Evolutionary conservation across 1,140 invertebrate genomes (phyloP), one percentile per base, ranked within the genome.

Genomic region (Drosophila pandora): DNA sequence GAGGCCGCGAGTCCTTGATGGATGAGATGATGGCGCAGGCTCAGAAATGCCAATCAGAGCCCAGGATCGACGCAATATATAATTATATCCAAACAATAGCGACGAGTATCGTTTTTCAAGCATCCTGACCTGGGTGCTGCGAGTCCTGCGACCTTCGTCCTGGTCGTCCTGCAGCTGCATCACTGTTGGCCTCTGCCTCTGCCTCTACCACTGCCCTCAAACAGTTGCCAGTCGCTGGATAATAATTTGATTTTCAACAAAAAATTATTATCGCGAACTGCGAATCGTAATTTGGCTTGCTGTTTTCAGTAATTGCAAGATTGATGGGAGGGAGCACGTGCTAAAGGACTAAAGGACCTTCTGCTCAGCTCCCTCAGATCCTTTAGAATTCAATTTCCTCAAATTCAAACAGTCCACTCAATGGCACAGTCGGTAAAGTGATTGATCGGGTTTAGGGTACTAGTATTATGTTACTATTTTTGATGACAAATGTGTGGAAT

Each of bases 51-150:
- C 65, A 56, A 62, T 54, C 74, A 69, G 52, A 32, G 64, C 65
- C 28, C 32, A 30, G 64, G 43, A 70, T 53, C 67, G 50, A 47
- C 50, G 79, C 79, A 88, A 60, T 50, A 50, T 84, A 78, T 89
- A 89, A 89, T 89, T 89, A 89, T 78, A 89, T 80, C 55, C 58
- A 43, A 61, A 87, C 69, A 85, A 81, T 58, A 10, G 48, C 45
- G 21, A 17, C 62, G 59, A 85, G 76, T 87, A 90, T 90, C 87
- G 79, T 79, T 85, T 90, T 90, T 87, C 87, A 90, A 52, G 76
- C 83, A 87, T 87, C 83, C 83, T 87, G 60, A 30, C n/a, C 50
- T 41, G 25, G 47, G 34, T 41, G 32, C 17, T 28, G 28, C 17
- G 17, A n/a, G 12, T 13, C 8, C 39, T 41, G 3, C 39, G 39